phyloP scores from a whole-genome alignment of 2,888 invertebrate species.

The Perithous albicinctus region DNA sequence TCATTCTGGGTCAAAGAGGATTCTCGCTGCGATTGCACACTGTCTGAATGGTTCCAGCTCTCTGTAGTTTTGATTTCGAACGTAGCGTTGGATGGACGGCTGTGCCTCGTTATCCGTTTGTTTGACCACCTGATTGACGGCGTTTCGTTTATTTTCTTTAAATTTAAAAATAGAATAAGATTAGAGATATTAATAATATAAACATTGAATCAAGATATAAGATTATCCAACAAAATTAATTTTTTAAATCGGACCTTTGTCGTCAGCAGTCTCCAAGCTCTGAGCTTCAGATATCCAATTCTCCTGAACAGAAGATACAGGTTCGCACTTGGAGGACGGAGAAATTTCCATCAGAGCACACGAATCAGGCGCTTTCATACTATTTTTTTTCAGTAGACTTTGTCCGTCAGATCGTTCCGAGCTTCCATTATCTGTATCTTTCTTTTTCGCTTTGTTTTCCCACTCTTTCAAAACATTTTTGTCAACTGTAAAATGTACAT shows the following conservation, averaged over 20 bases:
- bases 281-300: too few relatives aligned
- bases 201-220: background rate
- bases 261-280: background rate
- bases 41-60: too few relatives aligned
- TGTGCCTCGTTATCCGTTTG: background rate
- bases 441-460: background rate
- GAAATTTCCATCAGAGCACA: too few relatives aligned
- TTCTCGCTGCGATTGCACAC: too few relatives aligned
- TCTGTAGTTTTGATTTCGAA: too few relatives aligned
- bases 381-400: background rate
- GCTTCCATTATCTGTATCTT: background rate
- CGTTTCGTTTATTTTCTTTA: background rate
- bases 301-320: too few relatives aligned
- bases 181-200: background rate
- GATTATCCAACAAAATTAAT: background rate
- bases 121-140: background rate
- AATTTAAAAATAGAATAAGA: background rate
- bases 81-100: background rate
- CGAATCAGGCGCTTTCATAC: background rate
- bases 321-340: too few relatives aligned
- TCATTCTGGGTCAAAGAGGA: too few relatives aligned
- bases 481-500: background rate
- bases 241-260: background rate
- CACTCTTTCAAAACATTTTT: background rate
- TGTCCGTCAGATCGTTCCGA: background rate